Base-by-base conservation (phyloP, 2,888 invertebrate species). In the Latrodectus hesperus region DNA sequence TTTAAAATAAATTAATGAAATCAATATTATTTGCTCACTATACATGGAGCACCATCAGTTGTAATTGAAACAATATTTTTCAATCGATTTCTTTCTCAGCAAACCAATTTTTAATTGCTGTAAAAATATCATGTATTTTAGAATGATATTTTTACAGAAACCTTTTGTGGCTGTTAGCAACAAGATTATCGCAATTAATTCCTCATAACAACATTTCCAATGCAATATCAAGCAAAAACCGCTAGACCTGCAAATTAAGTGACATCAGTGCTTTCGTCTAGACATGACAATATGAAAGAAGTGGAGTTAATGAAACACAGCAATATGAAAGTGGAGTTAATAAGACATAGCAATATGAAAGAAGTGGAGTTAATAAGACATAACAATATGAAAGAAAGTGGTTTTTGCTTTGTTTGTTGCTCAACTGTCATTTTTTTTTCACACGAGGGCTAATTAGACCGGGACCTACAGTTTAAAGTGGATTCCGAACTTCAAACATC, bases 241-340 rank as follows among this genome's bases (percentile, higher is more conserved):
- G 67, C 67, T 67, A 67, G n/a, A 67, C 67, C 16, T 67, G 67
- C 67, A 67, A 4, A 67, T 67, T 67, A 3, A 67, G 22, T 67
- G 67, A 67, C 67, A n/a, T 67, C 12, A 16, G 17, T 3, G 3
- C 5, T 67, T 67, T n/a, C 5, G 17, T 67, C 67, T 3, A 67
- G 67, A 67, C 17, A 67, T 67, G 4, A 3, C 67, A 22, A 67
- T 67, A 67, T n/a, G 17, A 67, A 67, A 16, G 67, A n/a, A 67
- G 67, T n/a, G 2, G 67, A 67, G 67, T 67, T 67, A 16, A 67
- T 67, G 67, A 22, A 22, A 22, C 22, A 22, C 22, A 22, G 22
- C 22, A 22, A 22, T 22, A 22, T 22, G 22, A 22, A 22, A 22
- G 22, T 22, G 22, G 22, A 22, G 22, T 22, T 22, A 22, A 22